Percentiles rank a stretch among this genome's conserved stretches.
phyloP scores from a whole-genome alignment of 2,888 invertebrate genomes.

The Tenthredo mesomela region DNA sequence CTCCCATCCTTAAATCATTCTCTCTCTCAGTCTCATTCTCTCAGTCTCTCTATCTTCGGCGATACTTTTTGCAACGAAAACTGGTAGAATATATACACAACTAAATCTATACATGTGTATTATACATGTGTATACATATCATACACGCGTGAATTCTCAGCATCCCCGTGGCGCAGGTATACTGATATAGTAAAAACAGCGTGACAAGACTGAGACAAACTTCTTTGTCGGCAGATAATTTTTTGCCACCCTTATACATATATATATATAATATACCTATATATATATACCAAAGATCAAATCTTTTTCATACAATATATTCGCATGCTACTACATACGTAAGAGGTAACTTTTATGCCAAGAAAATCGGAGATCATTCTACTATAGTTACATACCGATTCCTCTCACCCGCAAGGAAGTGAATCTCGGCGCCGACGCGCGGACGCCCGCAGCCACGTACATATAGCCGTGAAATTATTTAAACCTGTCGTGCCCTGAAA shows the following conservation, averaged over 20 bases:
- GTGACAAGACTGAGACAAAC: slow-evolving; percentile 47
- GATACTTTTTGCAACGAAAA: neutral
- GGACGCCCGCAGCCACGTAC: neutral
- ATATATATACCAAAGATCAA: neutral
- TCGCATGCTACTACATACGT: neutral
- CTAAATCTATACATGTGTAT: no score
- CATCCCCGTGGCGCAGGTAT: neutral
- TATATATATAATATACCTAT: neutral
- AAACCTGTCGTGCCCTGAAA: slow-evolving; percentile 27
- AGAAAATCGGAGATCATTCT: neutral
- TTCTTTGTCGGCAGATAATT: slow-evolving; percentile 33
- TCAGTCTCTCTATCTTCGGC: slow-evolving; percentile 12
- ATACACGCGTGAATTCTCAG: neutral
- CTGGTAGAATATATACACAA: neutral
- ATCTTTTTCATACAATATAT: neutral
- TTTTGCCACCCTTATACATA: neutral
- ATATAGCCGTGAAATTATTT: slow-evolving; percentile 31
- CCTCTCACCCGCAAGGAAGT: slow-evolving; percentile 5
- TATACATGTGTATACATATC: no score
- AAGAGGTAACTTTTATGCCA: neutral
- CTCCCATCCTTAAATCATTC: slow-evolving; percentile 2
- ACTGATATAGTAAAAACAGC: slow-evolving; percentile 28
- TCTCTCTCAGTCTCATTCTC: slow-evolving; percentile 18
- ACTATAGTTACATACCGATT: neutral
- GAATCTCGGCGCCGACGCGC: neutral